Percentiles rank a stretch among this genome's conserved stretches.
Evolutionary conservation across 2,888 invertebrate genomes (phyloP).

Genomic region (Emmelina monodactyla): DNA sequence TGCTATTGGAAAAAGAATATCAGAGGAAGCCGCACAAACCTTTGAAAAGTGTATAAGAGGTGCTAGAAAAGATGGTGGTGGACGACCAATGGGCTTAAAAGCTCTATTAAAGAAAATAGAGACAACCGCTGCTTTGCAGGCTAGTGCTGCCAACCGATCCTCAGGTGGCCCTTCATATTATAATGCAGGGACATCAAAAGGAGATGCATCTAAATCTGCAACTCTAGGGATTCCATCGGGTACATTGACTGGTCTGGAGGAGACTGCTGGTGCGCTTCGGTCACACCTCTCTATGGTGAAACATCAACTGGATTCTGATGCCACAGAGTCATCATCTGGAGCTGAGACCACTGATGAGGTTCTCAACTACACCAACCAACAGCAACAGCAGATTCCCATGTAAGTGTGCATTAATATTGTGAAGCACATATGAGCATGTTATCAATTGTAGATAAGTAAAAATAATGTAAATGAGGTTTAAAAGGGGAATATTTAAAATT

Average conservation of each 20-base stretch:
- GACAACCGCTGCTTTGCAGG: slow-evolving; percentile 48
- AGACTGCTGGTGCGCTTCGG: slow-evolving; percentile 75
- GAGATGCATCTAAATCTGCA: slow-evolving; percentile 78
- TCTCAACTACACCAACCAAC: slow-evolving; percentile 78
- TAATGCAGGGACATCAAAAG: slow-evolving; percentile 71
- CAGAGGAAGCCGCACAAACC: slow-evolving; percentile 73
- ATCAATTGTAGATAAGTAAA: too few species aligned
- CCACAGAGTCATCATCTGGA: slow-evolving; percentile 92
- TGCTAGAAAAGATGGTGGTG: slow-evolving; percentile 66
- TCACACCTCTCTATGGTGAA: slow-evolving; percentile 79
- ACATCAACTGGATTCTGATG: slow-evolving; percentile 86
- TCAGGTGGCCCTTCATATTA: slow-evolving; percentile 47
- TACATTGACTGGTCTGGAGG: slow-evolving; percentile 74
- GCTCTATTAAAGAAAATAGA: slow-evolving; percentile 51
- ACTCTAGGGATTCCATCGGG: slow-evolving; percentile 63
- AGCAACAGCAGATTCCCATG: slow-evolving; percentile 80
- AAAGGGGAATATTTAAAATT: too few species aligned
- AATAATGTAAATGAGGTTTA: too few species aligned
- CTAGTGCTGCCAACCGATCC: slow-evolving; percentile 42
- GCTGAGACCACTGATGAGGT: slow-evolving; percentile 94
- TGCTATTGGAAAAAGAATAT: slow-evolving; percentile 77
- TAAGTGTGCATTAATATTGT: too few species aligned
- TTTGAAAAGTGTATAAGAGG: slow-evolving; percentile 78
- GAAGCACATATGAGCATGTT: too few species aligned
- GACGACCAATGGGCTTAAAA: slow-evolving; percentile 48